Evolutionary conservation across 2,113 vertebrate species (phyloP).

Genomic region (Ammodytes marinus): DNA sequence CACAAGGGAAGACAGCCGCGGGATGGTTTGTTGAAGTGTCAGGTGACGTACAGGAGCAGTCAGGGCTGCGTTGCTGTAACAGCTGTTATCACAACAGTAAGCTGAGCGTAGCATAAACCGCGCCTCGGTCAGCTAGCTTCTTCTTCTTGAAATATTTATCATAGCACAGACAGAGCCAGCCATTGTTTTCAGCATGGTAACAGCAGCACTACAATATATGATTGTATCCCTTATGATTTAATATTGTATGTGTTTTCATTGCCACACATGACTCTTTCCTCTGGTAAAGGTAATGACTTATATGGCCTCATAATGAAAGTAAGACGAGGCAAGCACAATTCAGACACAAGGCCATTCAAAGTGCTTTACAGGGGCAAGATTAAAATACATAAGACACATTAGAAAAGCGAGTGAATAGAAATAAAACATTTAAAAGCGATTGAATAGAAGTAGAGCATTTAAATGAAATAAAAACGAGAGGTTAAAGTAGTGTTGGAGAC

Average conservation of each 20-base stretch:
- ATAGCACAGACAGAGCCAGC: not conserved
- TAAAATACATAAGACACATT: too few species aligned
- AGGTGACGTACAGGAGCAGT: constrained; percentile 46
- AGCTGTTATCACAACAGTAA: constrained; percentile 52
- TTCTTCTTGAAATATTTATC: constrained; percentile 17
- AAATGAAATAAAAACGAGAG: too few species aligned
- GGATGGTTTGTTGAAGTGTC: constrained; percentile 42
- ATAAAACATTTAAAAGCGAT: too few species aligned
- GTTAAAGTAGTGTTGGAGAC: not conserved
- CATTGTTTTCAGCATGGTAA: not conserved
- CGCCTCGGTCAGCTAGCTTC: not conserved
- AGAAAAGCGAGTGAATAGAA: too few species aligned
- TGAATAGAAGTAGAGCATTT: too few species aligned
- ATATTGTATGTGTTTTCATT: not conserved
- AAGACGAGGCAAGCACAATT: too few species aligned
- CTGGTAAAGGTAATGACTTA: not conserved
- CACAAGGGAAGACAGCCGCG: not conserved
- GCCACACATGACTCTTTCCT: not conserved
- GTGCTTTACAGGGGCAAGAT: too few species aligned
- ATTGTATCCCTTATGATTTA: too few species aligned
- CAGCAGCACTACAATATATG: too few species aligned
- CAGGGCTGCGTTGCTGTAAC: constrained; percentile 41
- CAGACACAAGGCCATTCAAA: too few species aligned
- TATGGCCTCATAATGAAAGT: too few species aligned
- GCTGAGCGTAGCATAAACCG: not conserved